Conservation (phyloP, 2,797 vertebrate genomes). For the Kryptopterus vitreolus region DNA sequence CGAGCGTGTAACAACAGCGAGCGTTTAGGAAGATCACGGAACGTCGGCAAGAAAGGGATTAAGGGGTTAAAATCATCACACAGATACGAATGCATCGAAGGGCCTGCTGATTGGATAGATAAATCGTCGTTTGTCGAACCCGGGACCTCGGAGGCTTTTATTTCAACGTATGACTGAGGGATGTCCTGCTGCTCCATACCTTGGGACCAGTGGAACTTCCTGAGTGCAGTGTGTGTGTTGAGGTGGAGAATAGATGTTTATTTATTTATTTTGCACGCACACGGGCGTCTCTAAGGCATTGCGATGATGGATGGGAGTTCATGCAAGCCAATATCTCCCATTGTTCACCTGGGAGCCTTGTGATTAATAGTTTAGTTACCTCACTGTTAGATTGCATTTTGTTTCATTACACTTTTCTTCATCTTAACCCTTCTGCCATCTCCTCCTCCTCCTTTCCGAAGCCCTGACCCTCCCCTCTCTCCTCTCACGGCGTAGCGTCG, state of each 20-base stretch:
- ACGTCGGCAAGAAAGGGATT: neutral
- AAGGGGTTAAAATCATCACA: neutral
- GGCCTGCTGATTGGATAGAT: neutral
- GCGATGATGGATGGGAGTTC: constrained; percentile 75
- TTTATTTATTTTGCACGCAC: neutral
- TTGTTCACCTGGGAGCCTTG: constrained; percentile 72
- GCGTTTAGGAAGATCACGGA: neutral
- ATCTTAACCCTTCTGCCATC: constrained; percentile 53
- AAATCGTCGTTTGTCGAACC: neutral
- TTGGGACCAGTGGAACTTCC: neutral
- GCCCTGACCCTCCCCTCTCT: constrained; percentile 30
- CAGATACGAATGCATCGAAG: constrained; percentile 8
- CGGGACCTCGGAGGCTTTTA: constrained; percentile 12
- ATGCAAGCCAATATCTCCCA: constrained; percentile 65
- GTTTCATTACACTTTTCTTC: constrained; percentile 67
- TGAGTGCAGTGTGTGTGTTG: neutral
- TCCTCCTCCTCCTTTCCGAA: neutral
- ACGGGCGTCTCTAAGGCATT: constrained; percentile 58
- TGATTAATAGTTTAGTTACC: constrained; percentile 81
- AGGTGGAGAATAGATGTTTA: no score
- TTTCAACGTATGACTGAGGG: neutral
- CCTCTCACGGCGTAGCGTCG: neutral
- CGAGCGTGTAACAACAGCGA: neutral
- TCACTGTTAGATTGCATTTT: constrained; percentile 77
- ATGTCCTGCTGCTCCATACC: constrained; percentile 22